Evolutionary conservation across 2,113 vertebrate species (phyloP).

Genomic region (Centropus bengalensis): DNA sequence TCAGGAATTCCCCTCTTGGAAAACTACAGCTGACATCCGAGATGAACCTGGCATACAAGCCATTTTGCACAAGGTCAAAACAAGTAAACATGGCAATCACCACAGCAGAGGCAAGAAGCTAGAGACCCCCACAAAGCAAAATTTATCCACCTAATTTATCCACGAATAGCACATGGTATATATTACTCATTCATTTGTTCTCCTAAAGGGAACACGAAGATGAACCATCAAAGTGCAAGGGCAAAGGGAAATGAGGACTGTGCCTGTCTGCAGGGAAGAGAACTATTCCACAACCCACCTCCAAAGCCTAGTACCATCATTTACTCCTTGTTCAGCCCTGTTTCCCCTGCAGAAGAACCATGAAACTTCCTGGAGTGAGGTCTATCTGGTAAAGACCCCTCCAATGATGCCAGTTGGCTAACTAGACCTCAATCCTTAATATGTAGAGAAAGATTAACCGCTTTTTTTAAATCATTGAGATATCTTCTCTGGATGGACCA

Average conservation of each 20-base stretch:
- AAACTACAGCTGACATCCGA: background rate
- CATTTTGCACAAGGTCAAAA: background rate
- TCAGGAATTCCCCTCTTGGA: background rate
- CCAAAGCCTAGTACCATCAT: background rate
- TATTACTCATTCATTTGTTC: background rate
- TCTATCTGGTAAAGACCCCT: background rate
- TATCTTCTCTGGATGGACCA: background rate
- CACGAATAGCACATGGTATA: background rate
- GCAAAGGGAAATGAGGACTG: background rate
- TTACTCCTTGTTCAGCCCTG: background rate
- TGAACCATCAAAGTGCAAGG: background rate
- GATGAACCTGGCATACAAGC: accelerated
- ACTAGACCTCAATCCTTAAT: accelerated
- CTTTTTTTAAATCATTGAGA: accelerated
- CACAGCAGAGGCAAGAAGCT: background rate
- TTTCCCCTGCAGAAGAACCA: background rate
- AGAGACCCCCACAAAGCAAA: background rate
- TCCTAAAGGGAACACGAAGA: background rate
- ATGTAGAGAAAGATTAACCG: accelerated
- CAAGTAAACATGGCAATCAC: background rate
- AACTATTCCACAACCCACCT: background rate
- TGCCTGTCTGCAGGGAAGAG: background rate
- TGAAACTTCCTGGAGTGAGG: background rate
- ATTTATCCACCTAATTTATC: background rate
- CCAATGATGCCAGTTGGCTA: too few relatives aligned